Percentiles rank a stretch among this genome's conserved stretches.
Conservation (phyloP, 2,113 vertebrate species). For the Lophochroa leadbeateri region DNA sequence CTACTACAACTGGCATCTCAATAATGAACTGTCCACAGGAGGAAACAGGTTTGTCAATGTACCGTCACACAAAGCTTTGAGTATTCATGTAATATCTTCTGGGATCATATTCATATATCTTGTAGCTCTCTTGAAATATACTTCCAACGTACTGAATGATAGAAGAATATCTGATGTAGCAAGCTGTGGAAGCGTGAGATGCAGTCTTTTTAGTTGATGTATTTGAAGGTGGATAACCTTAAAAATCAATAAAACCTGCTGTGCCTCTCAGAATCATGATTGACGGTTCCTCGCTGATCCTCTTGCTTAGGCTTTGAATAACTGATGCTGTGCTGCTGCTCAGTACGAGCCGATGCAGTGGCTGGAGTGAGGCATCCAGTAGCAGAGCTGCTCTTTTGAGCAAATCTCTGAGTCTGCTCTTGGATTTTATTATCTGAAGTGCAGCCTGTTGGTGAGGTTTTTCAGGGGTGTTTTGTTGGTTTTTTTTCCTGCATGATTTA, state of each 20-base stretch:
- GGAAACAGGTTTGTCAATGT: background rate
- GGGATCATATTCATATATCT: background rate
- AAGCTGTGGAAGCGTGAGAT: background rate
- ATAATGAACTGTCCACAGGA: background rate
- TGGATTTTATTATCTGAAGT: background rate
- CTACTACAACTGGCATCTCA: background rate
- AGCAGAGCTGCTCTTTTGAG: background rate
- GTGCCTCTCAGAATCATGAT: background rate
- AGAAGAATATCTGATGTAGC: background rate
- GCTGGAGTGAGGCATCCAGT: background rate
- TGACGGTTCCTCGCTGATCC: background rate
- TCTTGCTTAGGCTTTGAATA: background rate
- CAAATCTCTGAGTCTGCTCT: background rate
- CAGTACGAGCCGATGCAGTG: background rate
- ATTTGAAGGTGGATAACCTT: slow-evolving; percentile 39
- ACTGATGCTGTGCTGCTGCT: background rate
- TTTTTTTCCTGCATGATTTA: background rate
- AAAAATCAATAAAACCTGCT: slow-evolving; percentile 37
- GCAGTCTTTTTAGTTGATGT: background rate
- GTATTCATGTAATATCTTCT: background rate
- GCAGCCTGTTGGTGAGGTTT: background rate
- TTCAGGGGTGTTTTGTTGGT: rapidly evolving
- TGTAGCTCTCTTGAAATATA: background rate
- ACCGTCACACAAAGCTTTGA: background rate
- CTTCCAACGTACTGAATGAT: background rate